phyloP scores from a whole-genome alignment of 2,888 invertebrate species.

The Pomacea canaliculata region DNA sequence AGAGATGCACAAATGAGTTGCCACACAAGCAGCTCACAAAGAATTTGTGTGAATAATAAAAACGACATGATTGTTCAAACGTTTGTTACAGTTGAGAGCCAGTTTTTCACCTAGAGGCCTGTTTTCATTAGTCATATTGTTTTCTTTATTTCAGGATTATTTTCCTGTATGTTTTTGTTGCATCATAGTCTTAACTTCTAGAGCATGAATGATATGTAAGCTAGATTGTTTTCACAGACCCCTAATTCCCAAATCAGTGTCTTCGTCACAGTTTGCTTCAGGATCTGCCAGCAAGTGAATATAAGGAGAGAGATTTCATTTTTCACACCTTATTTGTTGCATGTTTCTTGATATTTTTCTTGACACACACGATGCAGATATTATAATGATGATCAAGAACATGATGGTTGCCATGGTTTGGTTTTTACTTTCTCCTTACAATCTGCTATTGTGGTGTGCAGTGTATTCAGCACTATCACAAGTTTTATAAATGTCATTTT shows the following conservation, averaged over 20 bases:
- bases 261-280: background rate
- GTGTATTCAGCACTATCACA: background rate
- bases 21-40: no score
- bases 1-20: no score
- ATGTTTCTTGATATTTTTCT: background rate
- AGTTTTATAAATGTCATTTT: background rate
- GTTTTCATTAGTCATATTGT: background rate
- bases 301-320: background rate
- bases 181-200: no score
- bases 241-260: no score
- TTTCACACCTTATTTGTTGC: background rate
- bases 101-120: no score
- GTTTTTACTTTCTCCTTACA: background rate
- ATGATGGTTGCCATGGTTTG: background rate
- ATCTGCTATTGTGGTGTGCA: constrained; percentile 1
- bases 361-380: background rate
- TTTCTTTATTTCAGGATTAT: background rate
- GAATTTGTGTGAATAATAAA: no score
- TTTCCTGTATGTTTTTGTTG: background rate
- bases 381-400: constrained; percentile 1
- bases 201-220: no score
- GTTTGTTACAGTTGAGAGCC: no score
- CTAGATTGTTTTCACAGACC: no score
- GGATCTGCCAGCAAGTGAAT: background rate
- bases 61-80: no score